Evolutionary conservation across 2,797 vertebrate genomes (phyloP).

Genomic region (Brachyalestes nurse): DNA sequence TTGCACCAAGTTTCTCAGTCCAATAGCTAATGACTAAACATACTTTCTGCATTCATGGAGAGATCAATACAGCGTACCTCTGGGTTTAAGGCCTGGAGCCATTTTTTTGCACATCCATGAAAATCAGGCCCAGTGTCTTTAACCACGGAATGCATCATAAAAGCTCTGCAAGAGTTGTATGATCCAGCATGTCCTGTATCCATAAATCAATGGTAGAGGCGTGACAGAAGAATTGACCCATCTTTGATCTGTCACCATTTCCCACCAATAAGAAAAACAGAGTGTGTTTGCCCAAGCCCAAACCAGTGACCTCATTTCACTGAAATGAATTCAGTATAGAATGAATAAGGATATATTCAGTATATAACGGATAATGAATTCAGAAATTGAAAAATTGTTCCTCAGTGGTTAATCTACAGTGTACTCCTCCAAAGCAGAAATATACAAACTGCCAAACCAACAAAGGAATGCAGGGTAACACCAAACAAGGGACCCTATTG

Average conservation of each 20-base stretch:
- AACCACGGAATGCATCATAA: slow-evolving; percentile 23
- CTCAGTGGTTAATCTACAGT: background rate
- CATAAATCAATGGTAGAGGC: slow-evolving; percentile 40
- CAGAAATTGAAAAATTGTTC: background rate
- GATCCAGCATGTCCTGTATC: slow-evolving; percentile 1
- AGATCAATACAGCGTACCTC: background rate
- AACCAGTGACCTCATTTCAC: slow-evolving; percentile 29
- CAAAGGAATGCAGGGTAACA: background rate
- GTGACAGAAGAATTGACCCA: slow-evolving; percentile 33
- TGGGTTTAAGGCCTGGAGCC: background rate
- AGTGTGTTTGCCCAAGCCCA: slow-evolving; percentile 7
- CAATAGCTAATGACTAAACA: background rate
- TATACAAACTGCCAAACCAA: background rate
- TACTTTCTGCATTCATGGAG: background rate
- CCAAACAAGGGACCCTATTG: background rate
- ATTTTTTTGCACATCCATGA: background rate
- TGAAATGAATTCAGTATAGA: background rate
- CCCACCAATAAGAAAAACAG: background rate
- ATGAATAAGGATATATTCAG: too few relatives aligned
- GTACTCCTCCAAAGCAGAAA: background rate
- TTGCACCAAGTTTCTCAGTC: too few relatives aligned
- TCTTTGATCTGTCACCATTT: slow-evolving; percentile 33
- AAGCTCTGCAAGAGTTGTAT: slow-evolving; percentile 5
- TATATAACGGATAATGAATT: too few relatives aligned
- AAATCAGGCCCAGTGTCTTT: background rate